Evolutionary conservation across 23 tunicate species (phyloP).

Genomic region (Ascidia mentula): DNA sequence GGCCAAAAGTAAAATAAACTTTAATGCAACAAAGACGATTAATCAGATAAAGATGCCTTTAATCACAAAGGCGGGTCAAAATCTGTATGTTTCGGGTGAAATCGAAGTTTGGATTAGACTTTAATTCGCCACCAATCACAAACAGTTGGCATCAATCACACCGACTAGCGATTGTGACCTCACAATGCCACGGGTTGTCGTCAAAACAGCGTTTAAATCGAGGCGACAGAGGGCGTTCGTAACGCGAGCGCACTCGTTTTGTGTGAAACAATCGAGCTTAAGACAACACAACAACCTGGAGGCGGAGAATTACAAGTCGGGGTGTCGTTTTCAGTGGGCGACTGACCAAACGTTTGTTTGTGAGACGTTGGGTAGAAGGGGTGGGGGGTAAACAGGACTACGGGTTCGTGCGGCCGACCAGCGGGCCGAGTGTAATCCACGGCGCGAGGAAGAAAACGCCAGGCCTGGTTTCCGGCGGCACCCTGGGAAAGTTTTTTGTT

Average conservation of each 20-base stretch:
- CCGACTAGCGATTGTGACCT: neutral
- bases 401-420: neutral
- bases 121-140: neutral
- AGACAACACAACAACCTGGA: neutral
- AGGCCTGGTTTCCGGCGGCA: neutral
- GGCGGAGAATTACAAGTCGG: neutral
- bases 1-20: too few relatives aligned
- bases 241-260: neutral
- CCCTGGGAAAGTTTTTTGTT: neutral
- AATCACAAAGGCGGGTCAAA: too few relatives aligned
- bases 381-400: neutral
- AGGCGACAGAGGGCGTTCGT: neutral
- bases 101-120: neutral
- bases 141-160: neutral
- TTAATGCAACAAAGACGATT: too few relatives aligned
- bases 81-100: neutral
- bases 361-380: neutral
- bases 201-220: neutral
- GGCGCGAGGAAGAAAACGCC: neutral
- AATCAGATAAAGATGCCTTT: too few relatives aligned
- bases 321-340: neutral
- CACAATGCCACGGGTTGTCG: neutral
- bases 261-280: conserved; percentile 7
- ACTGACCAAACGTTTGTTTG: neutral
- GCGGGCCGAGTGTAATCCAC: neutral